Evolutionary conservation across 2,797 vertebrate species (phyloP), one percentile per base, ranked within the genome.

Genomic region (Crotalus adamanteus): DNA sequence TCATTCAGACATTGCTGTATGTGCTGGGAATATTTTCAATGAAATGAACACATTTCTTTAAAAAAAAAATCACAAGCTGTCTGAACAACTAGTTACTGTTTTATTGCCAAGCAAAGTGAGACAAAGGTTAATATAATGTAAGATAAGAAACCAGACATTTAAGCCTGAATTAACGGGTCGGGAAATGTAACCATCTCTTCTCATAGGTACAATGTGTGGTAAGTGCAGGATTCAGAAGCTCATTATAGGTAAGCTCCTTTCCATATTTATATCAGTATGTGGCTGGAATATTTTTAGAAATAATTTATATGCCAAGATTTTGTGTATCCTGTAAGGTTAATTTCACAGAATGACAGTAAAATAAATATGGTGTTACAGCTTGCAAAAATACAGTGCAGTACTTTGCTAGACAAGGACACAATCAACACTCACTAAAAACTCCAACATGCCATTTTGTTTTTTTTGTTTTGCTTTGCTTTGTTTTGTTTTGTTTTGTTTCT

Each of bases 11-110:
- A 95, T 47, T 51, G 25, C 18, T 93, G 86, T 55, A 88, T n/a
- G 47, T 37, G 51, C 94, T 91, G 14, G 55, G 88, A 95, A 91
- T 92, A 93, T 92, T 94, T 95, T 95, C 93, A 93, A 93, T 63
- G 60, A 73, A 51, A 25, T 55, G 18, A 56, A 37, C 83, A 56
- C 18, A 78, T 78, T 83, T 37, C 65, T 73, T 73, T 47, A 92
- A 94, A 94, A 91, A 42, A 42, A 92, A 42, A 9, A 90, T 92
- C 0, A 0, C 8, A 86, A 92, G 90, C 69, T 93, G 16, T 92
- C 90, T 92, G 65, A 90, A 87, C 28, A 93, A 93, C 87, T 61
- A 92, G 51, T 89, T 90, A 92, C 42, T 61, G 3, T 91, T 93
- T 95, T 95, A 73, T 86, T 92, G 87, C 88, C 92, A 96, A 95